phyloP scores from a whole-genome alignment of 2,797 vertebrate species.

The Takifugu rubripes region DNA sequence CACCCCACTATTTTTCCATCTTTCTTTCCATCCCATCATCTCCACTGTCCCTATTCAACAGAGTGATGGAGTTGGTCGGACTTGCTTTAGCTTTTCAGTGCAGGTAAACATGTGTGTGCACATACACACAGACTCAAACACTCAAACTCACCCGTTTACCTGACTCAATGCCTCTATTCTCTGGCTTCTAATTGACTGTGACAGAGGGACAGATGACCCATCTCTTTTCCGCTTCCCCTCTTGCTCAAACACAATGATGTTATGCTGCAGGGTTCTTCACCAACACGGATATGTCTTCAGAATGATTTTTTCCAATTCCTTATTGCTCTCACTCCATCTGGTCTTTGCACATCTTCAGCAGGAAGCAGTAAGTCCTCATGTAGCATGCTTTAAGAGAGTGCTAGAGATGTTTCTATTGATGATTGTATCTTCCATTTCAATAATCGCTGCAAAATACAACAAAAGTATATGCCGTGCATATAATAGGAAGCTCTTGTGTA shows the following conservation, averaged over 20 bases:
- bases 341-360: no score
- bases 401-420: not conserved
- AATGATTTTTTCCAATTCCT: constrained; percentile 13
- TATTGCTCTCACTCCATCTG: no score
- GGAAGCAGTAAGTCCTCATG: no score
- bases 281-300: constrained; percentile 34
- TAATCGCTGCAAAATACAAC: not conserved
- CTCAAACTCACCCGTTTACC: constrained; percentile 72
- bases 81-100: constrained; percentile 56
- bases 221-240: constrained; percentile 16
- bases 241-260: constrained; percentile 24
- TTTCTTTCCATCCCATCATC: constrained; percentile 48
- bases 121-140: constrained; percentile 16
- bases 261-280: constrained; percentile 16
- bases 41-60: constrained; percentile 61
- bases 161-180: constrained; percentile 72
- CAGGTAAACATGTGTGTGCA: constrained; percentile 4
- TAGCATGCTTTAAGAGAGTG: not conserved
- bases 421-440: no score
- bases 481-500: constrained; percentile 17
- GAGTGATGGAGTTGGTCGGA: constrained; percentile 60
- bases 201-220: constrained; percentile 67
- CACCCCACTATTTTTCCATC: constrained; percentile 59
- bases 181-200: constrained; percentile 64
- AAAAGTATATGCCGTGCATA: not conserved